Base-by-base conservation (phyloP, 35 echinoderm and acorn worm species). In the Diadema setosum region DNA sequence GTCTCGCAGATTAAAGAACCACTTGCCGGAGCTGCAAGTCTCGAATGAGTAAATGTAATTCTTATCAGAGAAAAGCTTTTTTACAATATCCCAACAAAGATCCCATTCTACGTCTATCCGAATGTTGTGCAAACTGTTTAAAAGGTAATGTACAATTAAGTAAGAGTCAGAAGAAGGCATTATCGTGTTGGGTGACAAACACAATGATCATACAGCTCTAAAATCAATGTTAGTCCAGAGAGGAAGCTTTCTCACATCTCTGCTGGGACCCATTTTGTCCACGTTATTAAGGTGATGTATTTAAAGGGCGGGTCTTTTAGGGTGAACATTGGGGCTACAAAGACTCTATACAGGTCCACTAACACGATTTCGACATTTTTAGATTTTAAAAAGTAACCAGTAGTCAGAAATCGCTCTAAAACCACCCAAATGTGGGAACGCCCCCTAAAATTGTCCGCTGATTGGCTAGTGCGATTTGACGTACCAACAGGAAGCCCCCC, bases 111-210 rank as follows among this genome's bases (percentile, higher is more conserved):
- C 35, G 44, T 56, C 35, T 89, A 12, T 81, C 65, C 45, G 75
- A 89, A 42, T 89, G 87, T 44, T 31, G 44, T 5, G 35, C 48
- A 29, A 81, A 89, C 39, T 20, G 48, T 41, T 89, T 89, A 81
- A 89, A 81, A 58, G 87, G 87, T n/a, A 27, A 61, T 45, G 75
- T 89, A 23, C 70, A 33, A 2, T 26, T 89, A 2, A 34, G 45
- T 6, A 1, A 45, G 0, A 5, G 20, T 61, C 75, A 89, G 33
- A 89, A 81, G 58, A 89, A 89, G 55, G 46, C 74, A 24, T 48
- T 89, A 33, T 58, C 45, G 42, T 15, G 70, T 3, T 89, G 16
- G 23, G 27, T 23, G 23, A 89, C 45, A 89, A 89, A 46, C 7
- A 39, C 29, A 81, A 35, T 14, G 26, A 40, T 59, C 32, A 42